A percentile compares a stretch with the other conserved stretches of the same genome.
Evolutionary conservation across 2,888 invertebrate genomes (phyloP).

Genomic region (Andrena haemorrhoa): DNA sequence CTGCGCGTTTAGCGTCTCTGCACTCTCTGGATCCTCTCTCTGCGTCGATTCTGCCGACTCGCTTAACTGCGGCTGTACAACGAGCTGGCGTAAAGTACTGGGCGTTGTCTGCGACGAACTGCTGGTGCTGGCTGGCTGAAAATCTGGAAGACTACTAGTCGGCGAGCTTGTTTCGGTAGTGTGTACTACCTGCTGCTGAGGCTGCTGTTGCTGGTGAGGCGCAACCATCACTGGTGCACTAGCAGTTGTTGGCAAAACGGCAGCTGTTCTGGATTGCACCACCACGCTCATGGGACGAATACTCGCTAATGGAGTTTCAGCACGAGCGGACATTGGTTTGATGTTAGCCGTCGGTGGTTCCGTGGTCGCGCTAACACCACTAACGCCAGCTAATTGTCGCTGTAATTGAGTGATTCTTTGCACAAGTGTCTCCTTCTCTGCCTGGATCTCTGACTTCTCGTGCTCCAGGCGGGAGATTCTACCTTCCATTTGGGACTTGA

Average conservation of each 20-base stretch:
- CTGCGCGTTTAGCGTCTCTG: conserved; percentile 79
- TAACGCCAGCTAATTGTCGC: conserved; percentile 89
- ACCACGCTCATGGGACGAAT: conserved; percentile 94
- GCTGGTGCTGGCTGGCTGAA: conserved; percentile 94
- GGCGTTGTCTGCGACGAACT: conserved; percentile 86
- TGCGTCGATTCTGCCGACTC: conserved; percentile 86
- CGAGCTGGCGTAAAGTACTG: conserved; percentile 87
- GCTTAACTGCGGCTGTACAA: conserved; percentile 88
- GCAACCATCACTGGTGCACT: conserved; percentile 82
- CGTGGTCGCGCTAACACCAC: conserved; percentile 86
- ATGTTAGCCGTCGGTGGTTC: conserved; percentile 95
- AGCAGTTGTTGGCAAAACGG: conserved; percentile 92
- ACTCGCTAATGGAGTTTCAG: conserved; percentile 95
- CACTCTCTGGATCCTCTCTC: conserved; percentile 86
- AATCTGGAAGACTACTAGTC: conserved; percentile 92
- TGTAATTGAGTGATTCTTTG: conserved; percentile 90
- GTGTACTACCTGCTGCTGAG: conserved; percentile 87
- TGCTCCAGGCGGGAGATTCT: conserved; percentile 90
- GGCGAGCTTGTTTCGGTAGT: conserved; percentile 88
- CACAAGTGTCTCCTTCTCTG: conserved; percentile 89
- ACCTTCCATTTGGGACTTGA: conserved; percentile 90
- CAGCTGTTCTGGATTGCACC: conserved; percentile 89
- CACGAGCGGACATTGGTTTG: conserved; percentile 95
- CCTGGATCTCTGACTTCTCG: conserved; percentile 89
- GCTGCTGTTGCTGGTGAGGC: conserved; percentile 82